These are phyloP conservation scores for Mythimna loreyi DNA, from an alignment of 2,888 invertebrate genomes.

Conservation along the genomic window DNA sequence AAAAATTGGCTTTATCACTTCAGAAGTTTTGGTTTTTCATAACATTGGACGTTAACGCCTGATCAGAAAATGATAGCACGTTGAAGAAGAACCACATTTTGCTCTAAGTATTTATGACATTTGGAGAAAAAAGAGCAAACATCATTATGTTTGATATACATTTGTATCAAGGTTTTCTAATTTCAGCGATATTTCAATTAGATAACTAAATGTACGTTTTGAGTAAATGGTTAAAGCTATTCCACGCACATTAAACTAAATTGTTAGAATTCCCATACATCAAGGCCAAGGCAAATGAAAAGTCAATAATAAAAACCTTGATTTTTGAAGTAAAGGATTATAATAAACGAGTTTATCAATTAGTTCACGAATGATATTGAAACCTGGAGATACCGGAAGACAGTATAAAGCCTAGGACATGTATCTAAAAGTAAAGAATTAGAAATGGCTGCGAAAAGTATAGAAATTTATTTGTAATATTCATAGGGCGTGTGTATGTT, in stretches of 20 bases:
- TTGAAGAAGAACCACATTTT: constrained; percentile 8
- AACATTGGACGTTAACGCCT: constrained; percentile 37
- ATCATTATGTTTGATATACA: too few species aligned
- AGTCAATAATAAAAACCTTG: neutral
- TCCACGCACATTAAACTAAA: neutral
- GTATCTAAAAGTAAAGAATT: neutral
- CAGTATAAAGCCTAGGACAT: neutral
- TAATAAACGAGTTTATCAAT: neutral
- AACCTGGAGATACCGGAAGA: neutral
- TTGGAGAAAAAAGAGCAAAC: neutral
- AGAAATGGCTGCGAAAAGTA: neutral
- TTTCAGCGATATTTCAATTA: neutral
- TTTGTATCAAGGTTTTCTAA: neutral
- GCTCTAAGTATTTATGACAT: neutral
- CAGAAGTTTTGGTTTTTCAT: neutral
- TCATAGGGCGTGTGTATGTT: neutral
- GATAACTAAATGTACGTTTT: too few species aligned
- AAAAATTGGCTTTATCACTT: neutral
- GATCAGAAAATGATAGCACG: constrained; percentile 17
- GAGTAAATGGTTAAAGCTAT: neutral
- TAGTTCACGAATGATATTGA: neutral
- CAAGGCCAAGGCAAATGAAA: neutral
- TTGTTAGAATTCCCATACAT: neutral
- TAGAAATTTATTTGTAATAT: neutral
- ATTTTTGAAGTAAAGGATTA: neutral